These are phyloP conservation scores for Melolontha melolontha DNA, from an alignment of 2,888 invertebrate genomes.

Conservation along the genomic window DNA sequence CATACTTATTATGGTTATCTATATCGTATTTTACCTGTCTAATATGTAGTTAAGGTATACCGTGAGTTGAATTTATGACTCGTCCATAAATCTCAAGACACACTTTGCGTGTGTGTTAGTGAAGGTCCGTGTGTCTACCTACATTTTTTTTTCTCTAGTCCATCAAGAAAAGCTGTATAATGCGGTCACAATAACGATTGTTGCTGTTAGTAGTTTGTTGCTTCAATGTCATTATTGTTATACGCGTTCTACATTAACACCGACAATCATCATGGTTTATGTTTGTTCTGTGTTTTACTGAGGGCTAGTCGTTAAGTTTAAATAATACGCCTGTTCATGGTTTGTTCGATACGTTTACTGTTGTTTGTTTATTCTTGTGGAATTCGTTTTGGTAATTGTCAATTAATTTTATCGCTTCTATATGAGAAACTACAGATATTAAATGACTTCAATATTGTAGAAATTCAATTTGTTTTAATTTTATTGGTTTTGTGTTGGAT, in stretches of 20 bases:
- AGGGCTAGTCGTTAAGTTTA: slow-evolving; percentile 17
- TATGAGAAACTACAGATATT: too few species aligned
- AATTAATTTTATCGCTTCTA: slow-evolving; percentile 34
- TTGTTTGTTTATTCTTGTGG: neutral
- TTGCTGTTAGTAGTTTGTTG: slow-evolving; percentile 36
- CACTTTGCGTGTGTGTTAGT: slow-evolving; percentile 43
- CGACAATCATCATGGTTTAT: slow-evolving; percentile 3
- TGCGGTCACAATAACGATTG: slow-evolving; percentile 42
- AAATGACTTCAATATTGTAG: too few species aligned
- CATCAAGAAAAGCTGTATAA: slow-evolving; percentile 24
- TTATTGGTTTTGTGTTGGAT: too few species aligned
- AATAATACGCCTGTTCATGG: slow-evolving; percentile 22
- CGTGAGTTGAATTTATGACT: slow-evolving; percentile 52
- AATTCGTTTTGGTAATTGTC: slow-evolving; percentile 12
- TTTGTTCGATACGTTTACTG: slow-evolving; percentile 20
- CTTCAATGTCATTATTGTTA: slow-evolving; percentile 31
- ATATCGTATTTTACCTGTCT: slow-evolving; percentile 55
- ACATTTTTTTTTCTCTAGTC: neutral
- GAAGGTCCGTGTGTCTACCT: slow-evolving; percentile 35
- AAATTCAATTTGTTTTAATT: too few species aligned
- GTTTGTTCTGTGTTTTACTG: slow-evolving; percentile 7
- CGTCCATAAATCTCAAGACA: slow-evolving; percentile 52
- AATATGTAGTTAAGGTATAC: slow-evolving; percentile 52
- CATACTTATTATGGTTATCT: slow-evolving; percentile 50
- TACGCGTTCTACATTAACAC: slow-evolving; percentile 23